Percentiles rank a stretch among this genome's conserved stretches.
These are phyloP conservation scores for Oreochromis niloticus DNA, from an alignment of 2,113 vertebrate genomes.

Conservation along the genomic window DNA sequence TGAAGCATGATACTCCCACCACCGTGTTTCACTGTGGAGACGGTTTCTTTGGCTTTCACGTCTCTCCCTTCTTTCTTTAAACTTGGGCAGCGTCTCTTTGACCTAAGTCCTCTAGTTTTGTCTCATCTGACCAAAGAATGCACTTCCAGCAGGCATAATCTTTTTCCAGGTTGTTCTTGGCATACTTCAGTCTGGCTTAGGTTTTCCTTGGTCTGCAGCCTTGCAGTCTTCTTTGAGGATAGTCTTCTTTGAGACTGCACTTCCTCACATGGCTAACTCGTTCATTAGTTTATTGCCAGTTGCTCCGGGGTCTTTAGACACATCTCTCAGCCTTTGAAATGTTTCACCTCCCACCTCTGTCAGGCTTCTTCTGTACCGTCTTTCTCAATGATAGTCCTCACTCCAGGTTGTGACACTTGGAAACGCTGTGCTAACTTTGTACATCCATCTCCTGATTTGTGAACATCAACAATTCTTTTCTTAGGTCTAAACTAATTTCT, in stretches of 20 bases:
- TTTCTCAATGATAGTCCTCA: not conserved
- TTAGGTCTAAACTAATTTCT: not conserved
- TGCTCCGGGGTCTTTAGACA: not conserved
- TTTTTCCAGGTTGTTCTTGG: not conserved
- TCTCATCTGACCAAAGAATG: accelerated
- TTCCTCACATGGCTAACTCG: not conserved
- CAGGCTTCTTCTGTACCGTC: not conserved
- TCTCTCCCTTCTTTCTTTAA: not conserved
- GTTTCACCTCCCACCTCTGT: not conserved
- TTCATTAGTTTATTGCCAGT: not conserved
- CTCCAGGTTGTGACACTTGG: not conserved
- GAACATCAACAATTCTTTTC: not conserved
- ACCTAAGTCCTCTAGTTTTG: not conserved
- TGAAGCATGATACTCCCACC: not conserved
- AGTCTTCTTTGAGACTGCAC: not conserved
- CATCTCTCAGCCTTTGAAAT: not conserved
- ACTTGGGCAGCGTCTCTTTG: not conserved
- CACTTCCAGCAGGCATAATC: accelerated
- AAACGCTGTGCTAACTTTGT: not conserved
- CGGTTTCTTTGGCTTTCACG: not conserved
- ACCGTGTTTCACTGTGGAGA: not conserved
- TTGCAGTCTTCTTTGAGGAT: not conserved
- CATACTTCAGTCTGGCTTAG: not conserved
- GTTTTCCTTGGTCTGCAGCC: not conserved
- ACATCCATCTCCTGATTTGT: not conserved